Conservation (phyloP, 2,113 vertebrate genomes). For the Machaerirhynchus nigripectus region DNA sequence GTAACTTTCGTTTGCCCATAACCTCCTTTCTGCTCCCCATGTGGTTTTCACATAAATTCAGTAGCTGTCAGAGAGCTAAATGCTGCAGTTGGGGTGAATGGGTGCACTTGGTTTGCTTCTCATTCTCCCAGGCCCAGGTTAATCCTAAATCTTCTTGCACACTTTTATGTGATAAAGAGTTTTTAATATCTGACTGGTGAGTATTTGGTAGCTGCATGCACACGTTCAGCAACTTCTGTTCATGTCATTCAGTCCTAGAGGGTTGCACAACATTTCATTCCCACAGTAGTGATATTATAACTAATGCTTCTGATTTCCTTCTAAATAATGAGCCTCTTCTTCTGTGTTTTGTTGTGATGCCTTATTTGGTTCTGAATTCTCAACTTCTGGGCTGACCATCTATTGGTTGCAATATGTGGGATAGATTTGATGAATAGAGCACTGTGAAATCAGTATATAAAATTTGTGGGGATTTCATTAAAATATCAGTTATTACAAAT, state of each 20-base stretch:
- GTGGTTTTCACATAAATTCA: not conserved
- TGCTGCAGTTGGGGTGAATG: not conserved
- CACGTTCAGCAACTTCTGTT: not conserved
- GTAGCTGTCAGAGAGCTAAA: not conserved
- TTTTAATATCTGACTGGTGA: not conserved
- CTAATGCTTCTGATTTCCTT: not conserved
- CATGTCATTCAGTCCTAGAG: not conserved
- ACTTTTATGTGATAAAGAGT: not conserved
- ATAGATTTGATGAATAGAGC: not conserved
- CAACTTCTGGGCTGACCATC: not conserved
- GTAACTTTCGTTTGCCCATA: not conserved
- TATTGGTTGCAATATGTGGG: not conserved
- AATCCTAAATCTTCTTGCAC: not conserved
- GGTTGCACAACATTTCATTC: not conserved
- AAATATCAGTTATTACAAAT: not conserved
- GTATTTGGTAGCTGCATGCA: not conserved
- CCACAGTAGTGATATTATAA: not conserved
- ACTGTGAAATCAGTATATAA: not conserved
- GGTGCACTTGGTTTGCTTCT: fast-evolving
- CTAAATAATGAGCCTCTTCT: not conserved
- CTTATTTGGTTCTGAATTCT: not conserved
- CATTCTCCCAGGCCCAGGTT: not conserved
- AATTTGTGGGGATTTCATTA: not conserved
- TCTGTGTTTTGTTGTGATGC: not conserved
- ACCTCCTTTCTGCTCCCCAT: not conserved